Evolutionary conservation across 92 coral and sea anemone species (phyloP), one percentile per base, ranked within the genome.

Genomic region (Epizoanthus stellaris): DNA sequence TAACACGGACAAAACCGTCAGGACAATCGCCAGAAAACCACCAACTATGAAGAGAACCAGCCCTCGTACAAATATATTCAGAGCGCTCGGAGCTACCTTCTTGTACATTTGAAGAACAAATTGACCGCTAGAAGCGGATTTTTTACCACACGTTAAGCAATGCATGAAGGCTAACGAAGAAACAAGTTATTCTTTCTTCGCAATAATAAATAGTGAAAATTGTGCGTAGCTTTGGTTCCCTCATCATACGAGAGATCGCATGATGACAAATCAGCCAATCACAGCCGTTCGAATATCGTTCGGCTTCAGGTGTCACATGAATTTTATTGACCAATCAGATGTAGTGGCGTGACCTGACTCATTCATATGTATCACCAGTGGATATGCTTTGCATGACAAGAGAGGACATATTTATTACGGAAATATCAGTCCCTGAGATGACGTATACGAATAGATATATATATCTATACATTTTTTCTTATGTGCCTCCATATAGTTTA

Each of bases 31-130:
- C 4, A 97, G 90, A 85, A 93, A 97, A 19, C 91, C 93, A 10
- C 99, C 99, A 71, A 97, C 93, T 20, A 97, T 91, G 58, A 97
- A 97, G 84, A 97, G 87, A 81, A 95, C 98, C 38, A 91, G 65
- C 70, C 95, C 98, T 61, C 99, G 93, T 14, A 97, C 95, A 83
- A 88, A 96, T 81, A 94, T 89, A 87, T 97, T 97, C 82, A 97
- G 90, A 70, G 92, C 91, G 19, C 82, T 85, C 14, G 99, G 98
- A 53, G 98, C 92, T 47, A 92, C 82, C 88, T 92, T 88, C 20
- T 91, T 91, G 81, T 81, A 94, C 82, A 94, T 87, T 74, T 88
- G 92, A 68, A 92, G 73, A 75, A 94, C 45, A 39, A 86, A 90
- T 58, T 92, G 92, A 58, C 98, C 95, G 61, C 91, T 91, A 60